Base-by-base conservation (phyloP, 1,140 invertebrate species). In the Eufriesea mexicana region DNA sequence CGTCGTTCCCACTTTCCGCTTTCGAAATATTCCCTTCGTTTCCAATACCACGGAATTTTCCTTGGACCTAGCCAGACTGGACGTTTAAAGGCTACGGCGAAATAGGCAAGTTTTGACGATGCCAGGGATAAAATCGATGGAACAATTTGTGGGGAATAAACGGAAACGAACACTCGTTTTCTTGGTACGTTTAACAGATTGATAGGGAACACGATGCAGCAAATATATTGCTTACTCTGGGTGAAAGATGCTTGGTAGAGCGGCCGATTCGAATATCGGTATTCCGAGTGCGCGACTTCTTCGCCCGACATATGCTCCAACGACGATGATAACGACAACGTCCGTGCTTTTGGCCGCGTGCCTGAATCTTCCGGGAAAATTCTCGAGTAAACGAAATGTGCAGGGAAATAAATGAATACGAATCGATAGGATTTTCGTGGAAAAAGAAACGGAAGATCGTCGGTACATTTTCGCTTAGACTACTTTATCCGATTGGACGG, bases 271-370 rank as follows among this genome's bases (percentile, higher is more conserved):
- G 73, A 83, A 83, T 83, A 83, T 71, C 66, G 66, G 75, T 78
- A 83, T 78, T 78, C 75, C 55, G 55, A 28, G 35, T 78, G 61
- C 81, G 47, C 75, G 81, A 62, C 25, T 20, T 76, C 62, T n/a
- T 67, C 61, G 49, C 18, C 20, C 66, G 66, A 59, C 81, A 71
- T 78, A 83, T 78, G 81, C 81, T 54, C 35, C 66, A 70, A 78
- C 75, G 81, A 71, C 75, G 49, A 78, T 68, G 81, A 78, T 78
- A 78, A 77, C 81, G 81, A 71, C 75, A 49, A 77, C 55, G 81
- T 71, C 64, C 54, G 35, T 49, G 35, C 61, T 55, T 57, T 82
- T 78, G 81, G 81, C 81, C 73, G 28, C 75, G 57, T 83, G 81
- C 81, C 81, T 70, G 67, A 62, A 62, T 62, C 66, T 23, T 18